Evolutionary conservation across 2,888 invertebrate species (phyloP).

Genomic region (Octonoba sinensis): DNA sequence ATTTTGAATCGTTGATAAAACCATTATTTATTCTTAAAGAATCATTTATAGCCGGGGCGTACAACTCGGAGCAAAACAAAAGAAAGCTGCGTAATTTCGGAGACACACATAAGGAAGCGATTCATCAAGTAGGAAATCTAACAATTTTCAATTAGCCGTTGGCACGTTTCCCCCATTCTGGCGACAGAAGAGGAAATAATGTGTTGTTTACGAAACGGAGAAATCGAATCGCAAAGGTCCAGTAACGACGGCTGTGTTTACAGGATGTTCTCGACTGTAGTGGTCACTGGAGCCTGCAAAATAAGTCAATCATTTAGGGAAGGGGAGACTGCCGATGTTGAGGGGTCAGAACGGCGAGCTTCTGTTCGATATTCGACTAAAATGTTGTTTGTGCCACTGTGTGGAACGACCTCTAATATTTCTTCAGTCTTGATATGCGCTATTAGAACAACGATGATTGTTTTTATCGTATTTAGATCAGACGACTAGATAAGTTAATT

Average conservation of each 20-base stretch:
- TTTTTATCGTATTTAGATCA: too few relatives aligned
- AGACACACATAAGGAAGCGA: conserved; percentile 37
- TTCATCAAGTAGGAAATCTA: conserved; percentile 32
- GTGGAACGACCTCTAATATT: not conserved
- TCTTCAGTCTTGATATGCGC: too few relatives aligned
- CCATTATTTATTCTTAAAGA: not conserved
- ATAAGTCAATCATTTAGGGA: conserved; percentile 56
- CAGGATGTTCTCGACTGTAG: conserved; percentile 53
- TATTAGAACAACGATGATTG: too few relatives aligned
- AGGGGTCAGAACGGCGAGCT: too few relatives aligned
- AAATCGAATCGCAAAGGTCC: conserved; percentile 44
- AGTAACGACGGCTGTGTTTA: conserved; percentile 49
- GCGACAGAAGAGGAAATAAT: conserved; percentile 19
- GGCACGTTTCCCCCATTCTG: conserved; percentile 23
- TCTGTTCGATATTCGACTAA: not conserved
- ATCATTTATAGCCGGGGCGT: not conserved
- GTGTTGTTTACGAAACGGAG: conserved; percentile 51
- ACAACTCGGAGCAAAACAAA: conserved; percentile 18
- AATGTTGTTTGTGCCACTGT: not conserved
- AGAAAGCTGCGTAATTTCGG: not conserved
- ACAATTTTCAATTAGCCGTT: conserved; percentile 41
- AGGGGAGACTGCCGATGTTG: too few relatives aligned
- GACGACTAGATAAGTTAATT: too few relatives aligned
- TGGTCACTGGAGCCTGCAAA: conserved; percentile 60
- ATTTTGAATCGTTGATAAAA: too few relatives aligned